These are phyloP conservation scores for Argyrosomus japonicus DNA, from an alignment of 2,113 vertebrate genomes.

Conservation along the genomic window DNA sequence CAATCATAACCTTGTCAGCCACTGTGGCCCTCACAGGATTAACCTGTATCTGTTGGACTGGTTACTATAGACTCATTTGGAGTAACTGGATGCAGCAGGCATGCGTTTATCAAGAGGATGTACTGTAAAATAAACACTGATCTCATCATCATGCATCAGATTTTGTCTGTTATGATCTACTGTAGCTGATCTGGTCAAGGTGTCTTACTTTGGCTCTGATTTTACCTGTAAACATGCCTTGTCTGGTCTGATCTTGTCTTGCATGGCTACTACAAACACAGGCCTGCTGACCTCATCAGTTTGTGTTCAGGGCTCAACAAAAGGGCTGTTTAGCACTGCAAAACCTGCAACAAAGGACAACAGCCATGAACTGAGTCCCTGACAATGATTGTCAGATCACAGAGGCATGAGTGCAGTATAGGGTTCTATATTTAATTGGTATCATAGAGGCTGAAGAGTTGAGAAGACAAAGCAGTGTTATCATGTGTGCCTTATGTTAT, in stretches of 20 bases:
- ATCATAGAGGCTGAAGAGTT: background rate
- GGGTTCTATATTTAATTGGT: conserved; percentile 4
- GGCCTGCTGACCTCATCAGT: conserved; percentile 68
- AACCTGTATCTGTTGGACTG: conserved; percentile 15
- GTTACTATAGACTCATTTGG: conserved; percentile 6
- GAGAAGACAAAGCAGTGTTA: conserved; percentile 9
- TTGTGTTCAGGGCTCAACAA: conserved; percentile 61
- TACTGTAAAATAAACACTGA: background rate
- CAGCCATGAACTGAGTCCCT: conserved; percentile 31
- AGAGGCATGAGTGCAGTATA: conserved; percentile 26
- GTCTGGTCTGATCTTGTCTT: conserved; percentile 38
- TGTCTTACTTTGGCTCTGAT: conserved; percentile 16
- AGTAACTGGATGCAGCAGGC: background rate
- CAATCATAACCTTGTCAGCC: conserved; percentile 48
- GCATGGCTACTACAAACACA: conserved; percentile 51
- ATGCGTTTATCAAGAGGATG: background rate
- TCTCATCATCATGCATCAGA: background rate
- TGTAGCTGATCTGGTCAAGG: conserved; percentile 21
- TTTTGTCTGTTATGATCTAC: conserved; percentile 2
- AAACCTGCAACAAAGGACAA: conserved; percentile 52
- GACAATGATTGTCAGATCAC: conserved; percentile 33
- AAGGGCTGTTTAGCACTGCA: conserved; percentile 59
- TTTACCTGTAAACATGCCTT: conserved; percentile 51
- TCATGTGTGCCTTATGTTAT: background rate
- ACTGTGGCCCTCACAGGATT: conserved; percentile 28